Percentiles rank a stretch among this genome's conserved stretches.
These are phyloP conservation scores for Nylanderia fulva DNA, from an alignment of 1,140 invertebrate genomes.

Conservation along the genomic window DNA sequence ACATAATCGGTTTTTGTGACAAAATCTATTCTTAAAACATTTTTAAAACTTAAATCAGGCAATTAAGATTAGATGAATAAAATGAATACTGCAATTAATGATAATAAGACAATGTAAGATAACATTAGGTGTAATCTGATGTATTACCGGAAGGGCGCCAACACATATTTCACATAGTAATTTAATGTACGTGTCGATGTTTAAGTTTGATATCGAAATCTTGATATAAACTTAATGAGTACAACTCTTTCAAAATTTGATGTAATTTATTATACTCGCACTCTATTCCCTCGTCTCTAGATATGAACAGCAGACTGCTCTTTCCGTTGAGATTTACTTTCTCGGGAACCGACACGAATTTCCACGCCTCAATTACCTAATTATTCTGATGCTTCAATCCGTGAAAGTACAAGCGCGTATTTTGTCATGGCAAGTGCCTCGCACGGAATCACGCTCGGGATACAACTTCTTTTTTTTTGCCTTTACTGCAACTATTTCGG, in stretches of 20 bases:
- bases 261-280: not conserved
- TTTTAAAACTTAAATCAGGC: no score
- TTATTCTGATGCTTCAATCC: slow-evolving; percentile 66
- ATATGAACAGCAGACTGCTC: not conserved
- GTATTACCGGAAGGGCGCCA: not conserved
- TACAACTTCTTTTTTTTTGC: slow-evolving; percentile 66
- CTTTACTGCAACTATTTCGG: slow-evolving; percentile 61
- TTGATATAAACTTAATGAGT: not conserved
- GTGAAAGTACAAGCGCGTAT: slow-evolving; percentile 33
- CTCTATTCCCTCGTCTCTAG: not conserved
- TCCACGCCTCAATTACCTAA: slow-evolving; percentile 45
- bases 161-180: not conserved
- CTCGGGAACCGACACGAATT: not conserved
- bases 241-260: not conserved
- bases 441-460: slow-evolving; percentile 67
- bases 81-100: not conserved
- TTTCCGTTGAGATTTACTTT: not conserved
- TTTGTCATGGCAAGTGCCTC: slow-evolving; percentile 39
- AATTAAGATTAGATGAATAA: slow-evolving; percentile 15
- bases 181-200: slow-evolving; percentile 3
- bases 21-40: not conserved
- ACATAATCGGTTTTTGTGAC: not conserved
- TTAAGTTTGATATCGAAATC: slow-evolving; percentile 11
- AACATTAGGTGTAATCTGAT: not conserved
- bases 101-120: not conserved